phyloP scores from a whole-genome alignment of 2,888 invertebrate species.

The Papilio demoleus region DNA sequence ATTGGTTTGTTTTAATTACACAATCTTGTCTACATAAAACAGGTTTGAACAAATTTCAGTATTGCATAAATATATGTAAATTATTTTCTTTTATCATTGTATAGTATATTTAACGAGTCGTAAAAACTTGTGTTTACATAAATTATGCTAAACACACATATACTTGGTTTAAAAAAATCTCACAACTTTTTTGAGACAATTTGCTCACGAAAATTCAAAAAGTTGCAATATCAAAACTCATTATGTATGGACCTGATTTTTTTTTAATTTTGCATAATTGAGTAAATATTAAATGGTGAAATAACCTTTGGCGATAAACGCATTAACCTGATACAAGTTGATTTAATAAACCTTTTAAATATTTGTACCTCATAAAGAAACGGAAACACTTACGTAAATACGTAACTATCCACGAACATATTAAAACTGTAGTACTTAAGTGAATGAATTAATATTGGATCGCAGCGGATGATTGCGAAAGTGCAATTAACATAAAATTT shows the following conservation, averaged over 20 bases:
- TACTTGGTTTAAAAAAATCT: not conserved
- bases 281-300: not conserved
- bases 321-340: not conserved
- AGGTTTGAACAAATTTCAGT: not conserved
- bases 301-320: slow-evolving; percentile 14
- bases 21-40: not conserved
- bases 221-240: not conserved
- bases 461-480: not conserved
- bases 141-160: not conserved
- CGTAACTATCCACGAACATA: not conserved
- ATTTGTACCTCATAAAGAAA: not conserved
- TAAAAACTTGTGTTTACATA: slow-evolving; percentile 17
- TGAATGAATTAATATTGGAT: not conserved
- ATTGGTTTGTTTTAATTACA: not conserved
- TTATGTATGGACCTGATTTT: not conserved
- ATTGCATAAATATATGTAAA: not conserved
- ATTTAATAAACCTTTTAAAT: slow-evolving; percentile 18
- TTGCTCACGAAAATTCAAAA: not conserved
- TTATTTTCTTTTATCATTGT: slow-evolving; percentile 2
- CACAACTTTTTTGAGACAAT: not conserved
- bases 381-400: slow-evolving; percentile 12
- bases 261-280: not conserved
- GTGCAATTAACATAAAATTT: not conserved
- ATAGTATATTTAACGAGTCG: slow-evolving; percentile 5
- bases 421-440: not conserved